These are phyloP conservation scores for Mesocentrotus franciscanus DNA, from an alignment of 53 echinoderm and acorn worm genomes.

Conservation along the genomic window DNA sequence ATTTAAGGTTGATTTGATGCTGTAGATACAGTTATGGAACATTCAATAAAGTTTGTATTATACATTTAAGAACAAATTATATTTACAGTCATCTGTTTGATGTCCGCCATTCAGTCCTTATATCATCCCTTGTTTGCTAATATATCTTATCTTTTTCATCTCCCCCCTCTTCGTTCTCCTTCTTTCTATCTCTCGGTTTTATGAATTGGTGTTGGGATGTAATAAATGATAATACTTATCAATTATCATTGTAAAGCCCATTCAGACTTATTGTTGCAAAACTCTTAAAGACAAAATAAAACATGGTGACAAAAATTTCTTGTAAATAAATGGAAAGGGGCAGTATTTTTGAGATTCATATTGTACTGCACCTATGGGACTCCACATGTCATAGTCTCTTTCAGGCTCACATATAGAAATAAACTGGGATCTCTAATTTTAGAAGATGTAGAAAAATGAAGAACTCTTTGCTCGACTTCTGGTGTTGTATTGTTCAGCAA, in stretches of 20 bases:
- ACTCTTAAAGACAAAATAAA: background rate
- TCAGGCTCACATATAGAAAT: background rate
- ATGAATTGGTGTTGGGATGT: background rate
- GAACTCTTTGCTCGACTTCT: background rate
- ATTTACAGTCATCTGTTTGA: background rate
- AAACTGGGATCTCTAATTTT: background rate
- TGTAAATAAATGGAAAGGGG: background rate
- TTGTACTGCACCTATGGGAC: background rate
- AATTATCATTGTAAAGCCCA: background rate
- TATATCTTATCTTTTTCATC: too few relatives aligned
- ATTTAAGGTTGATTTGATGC: background rate
- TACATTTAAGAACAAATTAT: background rate
- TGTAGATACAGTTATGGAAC: background rate
- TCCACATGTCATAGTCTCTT: background rate
- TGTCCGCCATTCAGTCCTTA: background rate
- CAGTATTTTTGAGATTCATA: background rate
- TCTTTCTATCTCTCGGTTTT: background rate
- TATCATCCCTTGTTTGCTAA: background rate
- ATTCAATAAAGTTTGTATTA: background rate
- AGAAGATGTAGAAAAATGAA: background rate
- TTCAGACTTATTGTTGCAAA: background rate
- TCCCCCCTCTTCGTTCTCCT: background rate
- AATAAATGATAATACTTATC: background rate
- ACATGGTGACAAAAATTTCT: background rate
- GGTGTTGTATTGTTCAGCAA: background rate